phyloP scores from a whole-genome alignment of 2,888 invertebrate species.

The Ennomos erosarius region DNA sequence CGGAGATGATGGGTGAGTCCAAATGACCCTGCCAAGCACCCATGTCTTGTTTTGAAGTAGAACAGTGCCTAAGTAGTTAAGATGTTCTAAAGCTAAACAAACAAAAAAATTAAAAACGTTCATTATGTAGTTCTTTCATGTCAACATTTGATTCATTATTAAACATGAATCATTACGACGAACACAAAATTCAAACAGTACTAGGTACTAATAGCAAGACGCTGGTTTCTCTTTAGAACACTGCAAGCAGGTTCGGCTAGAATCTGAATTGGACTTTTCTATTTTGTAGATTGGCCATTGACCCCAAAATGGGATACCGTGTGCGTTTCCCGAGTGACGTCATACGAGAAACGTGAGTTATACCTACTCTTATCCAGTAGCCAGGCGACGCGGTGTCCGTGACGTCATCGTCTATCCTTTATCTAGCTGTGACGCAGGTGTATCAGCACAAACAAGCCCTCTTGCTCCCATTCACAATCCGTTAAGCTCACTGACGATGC shows the following conservation, averaged over 20 bases:
- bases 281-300: conserved; percentile 85
- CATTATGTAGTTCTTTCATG: not conserved
- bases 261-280: conserved; percentile 72
- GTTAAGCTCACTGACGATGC: conserved; percentile 12
- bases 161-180: too few relatives aligned
- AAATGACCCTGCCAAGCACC: not conserved
- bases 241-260: conserved; percentile 41
- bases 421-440: conserved; percentile 43
- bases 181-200: too few relatives aligned
- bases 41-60: not conserved
- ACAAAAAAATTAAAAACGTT: not conserved
- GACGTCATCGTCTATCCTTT: conserved; percentile 57
- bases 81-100: not conserved
- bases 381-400: conserved; percentile 55
- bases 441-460: conserved; percentile 19
- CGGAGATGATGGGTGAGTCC: conserved; percentile 70
- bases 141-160: too few relatives aligned
- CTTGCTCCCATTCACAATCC: conserved; percentile 32
- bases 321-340: conserved; percentile 83
- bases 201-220: not conserved
- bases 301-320: conserved; percentile 82
- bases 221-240: not conserved
- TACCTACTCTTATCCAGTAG: conserved; percentile 48
- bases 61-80: not conserved
- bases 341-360: conserved; percentile 82